Conservation (phyloP, 2,797 vertebrate species). For the Sphenopsis melanotis region DNA sequence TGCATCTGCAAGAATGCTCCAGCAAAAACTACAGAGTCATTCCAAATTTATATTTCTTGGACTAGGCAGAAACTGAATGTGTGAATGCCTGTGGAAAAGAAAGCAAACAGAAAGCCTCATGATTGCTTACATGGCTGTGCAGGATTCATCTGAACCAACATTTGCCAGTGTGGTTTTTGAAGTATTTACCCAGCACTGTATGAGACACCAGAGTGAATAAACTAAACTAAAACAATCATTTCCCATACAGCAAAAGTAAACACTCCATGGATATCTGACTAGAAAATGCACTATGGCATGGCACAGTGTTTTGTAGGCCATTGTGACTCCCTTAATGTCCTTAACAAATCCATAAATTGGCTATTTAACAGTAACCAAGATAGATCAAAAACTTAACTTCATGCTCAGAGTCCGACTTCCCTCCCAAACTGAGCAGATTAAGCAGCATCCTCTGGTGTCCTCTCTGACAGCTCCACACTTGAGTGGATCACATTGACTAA, state of each 20-base stretch:
- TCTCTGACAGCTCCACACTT: constrained; percentile 49
- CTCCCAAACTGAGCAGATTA: constrained; percentile 61
- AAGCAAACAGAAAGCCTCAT: not conserved
- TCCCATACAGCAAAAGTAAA: constrained; percentile 18
- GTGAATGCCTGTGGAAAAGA: not conserved
- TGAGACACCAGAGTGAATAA: not conserved
- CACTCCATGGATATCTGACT: not conserved
- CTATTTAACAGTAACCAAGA: constrained; percentile 29
- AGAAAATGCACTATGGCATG: not conserved
- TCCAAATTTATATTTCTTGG: not conserved
- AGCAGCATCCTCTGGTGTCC: not conserved
- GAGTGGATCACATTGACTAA: constrained; percentile 63
- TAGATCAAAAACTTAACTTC: constrained; percentile 49
- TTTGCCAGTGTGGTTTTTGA: not conserved
- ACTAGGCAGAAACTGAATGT: not conserved
- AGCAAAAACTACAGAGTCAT: not conserved
- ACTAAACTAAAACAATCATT: not conserved
- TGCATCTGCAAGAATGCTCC: not conserved
- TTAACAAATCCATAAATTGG: constrained; percentile 58
- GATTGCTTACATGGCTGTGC: not conserved
- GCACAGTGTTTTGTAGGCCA: constrained; percentile 14
- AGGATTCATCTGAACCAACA: not conserved
- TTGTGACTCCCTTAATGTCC: constrained; percentile 31
- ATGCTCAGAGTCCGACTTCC: constrained; percentile 22
- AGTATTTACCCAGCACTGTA: not conserved